Evolutionary conservation across 2,797 vertebrate genomes (phyloP), one percentile per base, ranked within the genome.

Genomic region (Hapalemur alaotrensis): DNA sequence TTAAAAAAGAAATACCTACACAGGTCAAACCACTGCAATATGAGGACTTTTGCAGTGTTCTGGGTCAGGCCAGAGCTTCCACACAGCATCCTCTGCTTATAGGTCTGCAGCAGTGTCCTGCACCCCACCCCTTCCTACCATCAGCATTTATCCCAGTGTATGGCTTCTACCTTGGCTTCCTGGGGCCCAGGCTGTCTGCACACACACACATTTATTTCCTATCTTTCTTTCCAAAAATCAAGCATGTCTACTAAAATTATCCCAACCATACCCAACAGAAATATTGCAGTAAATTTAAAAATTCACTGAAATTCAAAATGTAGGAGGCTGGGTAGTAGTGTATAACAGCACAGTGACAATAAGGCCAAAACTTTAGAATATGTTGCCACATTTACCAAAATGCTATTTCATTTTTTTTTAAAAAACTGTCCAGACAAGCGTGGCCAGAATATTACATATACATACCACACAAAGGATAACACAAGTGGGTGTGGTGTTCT

Each of bases 401-500:
- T 54, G 67, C 63, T 70, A 67, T 28, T 89, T 70, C 92, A 89
- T 89, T 50, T 23, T 23, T 43, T 73, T 78, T 1, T 11, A 30
- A 86, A 69, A 67, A 46, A 54, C 12, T 59, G 43, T 85, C 89
- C 88, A 92, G 78, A 84, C 12, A 88, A 93, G 78, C 30, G 54
- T 84, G 54, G 65, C 15, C 90, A 95, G 72, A 93, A 79, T 73
- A 61, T 88, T 89, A 91, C 72, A 96, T 87, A 88, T 94, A 93
- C 50, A 78, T 57, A 93, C 69, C 83, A 89, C n/a, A 96, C 67
- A 97, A 92, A 95, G 46, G 48, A 73, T 85, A 93, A 95, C 54
- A 57, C 17, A 91, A 89, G 84, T 94, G 63, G 41, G 38, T 94
- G 30, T 91, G 48, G 75, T 81, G 23, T 63, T 78, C 65, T 93